A percentile compares a stretch with the other conserved stretches of the same genome.
phyloP scores from a whole-genome alignment of 1,140 invertebrate genomes.

The Stenopsyche tienmushanensis region DNA sequence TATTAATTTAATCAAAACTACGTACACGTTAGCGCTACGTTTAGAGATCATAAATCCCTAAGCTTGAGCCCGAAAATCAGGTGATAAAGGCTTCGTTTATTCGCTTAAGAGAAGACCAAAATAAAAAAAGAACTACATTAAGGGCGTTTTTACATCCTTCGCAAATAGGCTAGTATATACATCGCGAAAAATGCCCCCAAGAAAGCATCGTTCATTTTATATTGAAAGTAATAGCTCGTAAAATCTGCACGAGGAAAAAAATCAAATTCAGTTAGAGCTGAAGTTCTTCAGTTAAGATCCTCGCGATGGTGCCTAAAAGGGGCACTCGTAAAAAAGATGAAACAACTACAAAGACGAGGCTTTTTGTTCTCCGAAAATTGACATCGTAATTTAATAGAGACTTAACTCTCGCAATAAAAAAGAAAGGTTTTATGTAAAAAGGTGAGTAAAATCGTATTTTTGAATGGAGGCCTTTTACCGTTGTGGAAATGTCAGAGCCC shows the following conservation, averaged over 20 bases:
- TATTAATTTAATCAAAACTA: too few species aligned
- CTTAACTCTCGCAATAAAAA: neutral
- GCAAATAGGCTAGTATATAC: too few species aligned
- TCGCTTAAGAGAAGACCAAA: too few species aligned
- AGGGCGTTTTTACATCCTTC: too few species aligned
- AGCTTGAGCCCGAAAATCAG: too few species aligned
- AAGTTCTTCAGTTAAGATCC: slow-evolving; percentile 5
- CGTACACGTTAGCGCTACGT: too few species aligned
- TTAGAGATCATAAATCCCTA: too few species aligned
- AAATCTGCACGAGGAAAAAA: neutral
- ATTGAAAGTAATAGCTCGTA: slow-evolving; percentile 10
- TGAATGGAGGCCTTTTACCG: too few species aligned
- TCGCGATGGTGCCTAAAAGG: slow-evolving; percentile 1
- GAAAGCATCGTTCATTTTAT: neutral
- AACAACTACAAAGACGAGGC: neutral
- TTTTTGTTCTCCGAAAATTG: slow-evolving; percentile 1
- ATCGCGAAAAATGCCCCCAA: neutral
- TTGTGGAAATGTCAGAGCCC: too few species aligned
- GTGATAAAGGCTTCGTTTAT: too few species aligned
- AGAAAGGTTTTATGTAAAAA: neutral
- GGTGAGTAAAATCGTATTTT: neutral
- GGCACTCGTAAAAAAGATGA: slow-evolving; percentile 2
- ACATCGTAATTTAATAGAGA: slow-evolving; percentile 13
- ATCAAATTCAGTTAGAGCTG: slow-evolving; percentile 12
- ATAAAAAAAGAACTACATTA: too few species aligned